Evolutionary conservation across 2,113 vertebrate genomes (phyloP).

Genomic region (Edolisoma coerulescens): DNA sequence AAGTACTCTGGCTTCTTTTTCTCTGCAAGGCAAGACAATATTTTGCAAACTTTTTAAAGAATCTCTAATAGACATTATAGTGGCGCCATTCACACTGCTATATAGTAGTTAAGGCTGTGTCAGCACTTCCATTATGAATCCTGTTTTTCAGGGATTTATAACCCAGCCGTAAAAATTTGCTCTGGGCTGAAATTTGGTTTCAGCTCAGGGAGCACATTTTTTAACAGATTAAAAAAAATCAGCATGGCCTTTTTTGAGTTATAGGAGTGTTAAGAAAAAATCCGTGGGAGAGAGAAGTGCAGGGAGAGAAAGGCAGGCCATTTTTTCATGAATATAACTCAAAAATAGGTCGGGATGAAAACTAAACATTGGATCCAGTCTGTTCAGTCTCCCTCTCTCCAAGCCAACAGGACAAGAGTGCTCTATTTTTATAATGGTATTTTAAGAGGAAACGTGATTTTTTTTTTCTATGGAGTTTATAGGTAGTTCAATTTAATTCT

Average conservation of each 20-base stretch:
- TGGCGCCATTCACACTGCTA: conserved; percentile 73
- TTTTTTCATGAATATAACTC: not conserved
- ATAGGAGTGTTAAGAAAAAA: conserved; percentile 13
- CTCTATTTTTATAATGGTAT: conserved; percentile 13
- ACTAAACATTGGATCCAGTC: not conserved
- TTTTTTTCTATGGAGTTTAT: not conserved
- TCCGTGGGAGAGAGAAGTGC: not conserved
- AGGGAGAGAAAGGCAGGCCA: not conserved
- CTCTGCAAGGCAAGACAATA: conserved; percentile 70
- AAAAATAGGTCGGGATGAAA: not conserved
- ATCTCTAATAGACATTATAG: conserved; percentile 76
- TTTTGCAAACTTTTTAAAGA: conserved; percentile 74
- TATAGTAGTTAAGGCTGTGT: conserved; percentile 71
- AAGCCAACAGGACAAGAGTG: not conserved
- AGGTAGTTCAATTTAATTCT: not conserved
- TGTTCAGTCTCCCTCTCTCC: not conserved
- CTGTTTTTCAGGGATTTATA: conserved; percentile 76
- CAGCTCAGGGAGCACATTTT: conserved; percentile 69
- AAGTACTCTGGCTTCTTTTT: conserved; percentile 63
- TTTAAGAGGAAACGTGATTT: conserved; percentile 19
- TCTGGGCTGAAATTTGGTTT: conserved; percentile 75
- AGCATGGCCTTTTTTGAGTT: conserved; percentile 34
- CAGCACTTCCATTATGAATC: conserved; percentile 77
- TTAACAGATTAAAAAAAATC: conserved; percentile 62
- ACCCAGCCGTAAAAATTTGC: conserved; percentile 75